Conservation (phyloP, 2,797 vertebrate genomes). For the Centroberyx gerrardi region DNA sequence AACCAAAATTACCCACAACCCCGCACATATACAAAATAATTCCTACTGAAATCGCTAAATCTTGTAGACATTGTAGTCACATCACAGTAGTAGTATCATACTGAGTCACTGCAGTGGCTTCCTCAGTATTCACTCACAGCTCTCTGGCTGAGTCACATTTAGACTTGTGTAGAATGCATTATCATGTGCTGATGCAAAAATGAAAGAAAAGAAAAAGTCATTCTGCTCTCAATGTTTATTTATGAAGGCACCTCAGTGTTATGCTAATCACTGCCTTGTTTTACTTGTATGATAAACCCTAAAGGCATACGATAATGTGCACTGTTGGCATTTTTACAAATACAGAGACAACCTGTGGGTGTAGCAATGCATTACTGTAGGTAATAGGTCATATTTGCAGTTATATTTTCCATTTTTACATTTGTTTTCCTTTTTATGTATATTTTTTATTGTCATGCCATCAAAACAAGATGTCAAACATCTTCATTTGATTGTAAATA, state of each 20-base stretch:
- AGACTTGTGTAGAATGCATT: constrained; percentile 7
- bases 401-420: background rate
- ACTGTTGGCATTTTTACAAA: constrained; percentile 40
- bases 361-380: constrained; percentile 13
- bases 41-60: background rate
- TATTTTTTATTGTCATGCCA: background rate
- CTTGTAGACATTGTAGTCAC: constrained; percentile 5
- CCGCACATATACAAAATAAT: no score
- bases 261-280: constrained; percentile 47
- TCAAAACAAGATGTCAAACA: background rate
- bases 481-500: no score
- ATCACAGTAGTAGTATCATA: background rate
- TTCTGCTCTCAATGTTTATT: constrained; percentile 53
- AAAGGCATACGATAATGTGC: constrained; percentile 29
- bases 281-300: constrained; percentile 49
- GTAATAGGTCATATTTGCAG: constrained; percentile 14
- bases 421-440: constrained; percentile 8
- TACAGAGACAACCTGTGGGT: constrained; percentile 26
- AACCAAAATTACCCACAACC: background rate
- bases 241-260: constrained; percentile 38
- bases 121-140: background rate
- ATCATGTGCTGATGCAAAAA: constrained; percentile 8
- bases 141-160: constrained; percentile 23
- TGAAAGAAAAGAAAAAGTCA: constrained; percentile 14
- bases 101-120: constrained; percentile 1